Evolutionary conservation across 2,113 vertebrate genomes (phyloP).

Genomic region (Lepisosteus osseus): DNA sequence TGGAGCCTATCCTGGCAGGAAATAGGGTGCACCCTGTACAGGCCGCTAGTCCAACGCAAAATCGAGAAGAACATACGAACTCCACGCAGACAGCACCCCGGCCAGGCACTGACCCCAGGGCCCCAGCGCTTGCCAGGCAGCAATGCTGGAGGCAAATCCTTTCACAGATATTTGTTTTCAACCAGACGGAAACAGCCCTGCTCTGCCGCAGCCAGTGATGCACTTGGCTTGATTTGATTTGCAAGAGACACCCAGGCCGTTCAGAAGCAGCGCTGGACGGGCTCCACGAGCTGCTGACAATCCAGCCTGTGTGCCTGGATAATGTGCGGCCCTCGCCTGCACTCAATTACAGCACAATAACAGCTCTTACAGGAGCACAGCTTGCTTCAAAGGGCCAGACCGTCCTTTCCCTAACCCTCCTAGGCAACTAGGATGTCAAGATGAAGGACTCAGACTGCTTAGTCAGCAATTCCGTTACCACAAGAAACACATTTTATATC

Average conservation of each 20-base stretch:
- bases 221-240: no score
- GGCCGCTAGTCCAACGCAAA: no score
- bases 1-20: no score
- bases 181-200: no score
- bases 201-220: no score
- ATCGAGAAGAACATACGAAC: no score
- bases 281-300: conserved; percentile 27
- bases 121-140: no score
- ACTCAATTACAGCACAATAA: conserved; percentile 18
- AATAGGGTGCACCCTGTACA: no score
- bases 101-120: no score
- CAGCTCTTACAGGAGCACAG: conserved; percentile 16
- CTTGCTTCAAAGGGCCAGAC: conserved; percentile 18
- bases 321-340: background rate
- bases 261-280: conserved; percentile 27
- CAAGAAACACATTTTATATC: conserved; percentile 1
- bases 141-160: no score
- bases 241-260: conserved; percentile 14
- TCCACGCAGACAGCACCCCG: no score
- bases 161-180: no score
- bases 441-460: background rate
- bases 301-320: conserved; percentile 1
- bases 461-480: conserved; percentile 9
- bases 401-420: conserved; percentile 1
- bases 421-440: background rate